Base-by-base conservation (phyloP, 2,888 invertebrate species). In the Lomographa bimaculata region DNA sequence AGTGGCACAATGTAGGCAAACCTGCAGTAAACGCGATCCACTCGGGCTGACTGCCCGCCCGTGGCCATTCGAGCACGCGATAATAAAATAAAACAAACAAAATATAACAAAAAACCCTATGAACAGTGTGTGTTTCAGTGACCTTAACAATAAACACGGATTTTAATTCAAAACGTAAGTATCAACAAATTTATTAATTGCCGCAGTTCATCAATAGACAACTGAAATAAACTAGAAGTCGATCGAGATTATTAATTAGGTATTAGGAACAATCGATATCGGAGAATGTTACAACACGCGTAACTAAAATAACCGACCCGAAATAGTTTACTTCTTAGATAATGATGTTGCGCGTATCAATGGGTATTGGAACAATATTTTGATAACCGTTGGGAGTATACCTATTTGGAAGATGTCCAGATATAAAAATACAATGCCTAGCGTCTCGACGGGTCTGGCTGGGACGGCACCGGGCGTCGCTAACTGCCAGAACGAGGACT, bases 341-440 rank as follows among this genome's bases (percentile, higher is more conserved):
- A 50, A 47, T 43, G 38, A 36, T 42, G 40, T 25, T 33, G 30
- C 28, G 18, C 16, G 46, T 41, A 58, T 52, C 49, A 58, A 60
- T 57, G 53, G 41, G 48, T 50, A 39, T 39, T 36, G 7, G 34
- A 44, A 45, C 34, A 47, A 48, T 54, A 59, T 64, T 67, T 67
- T 81, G 80, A 81, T 83, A 78, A 70, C 36, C 23, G 67, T 56
- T 51, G 54, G 48, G 79, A 76, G 82, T 79, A 79, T n/a, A n/a
- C n/a, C 79, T 82, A 84, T 83, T 87, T 87, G 87, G 87, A 86
- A 52, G 53, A 51, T 51, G 64, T 83, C 87, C 87, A 87, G 85
- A 78, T 83, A 74, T 73, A 81, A 83, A 87, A 87, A 87, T 86
- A 87, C 84, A 82, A 81, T 80, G 71, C 77, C 73, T 78, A 74